Evolutionary conservation across 2,797 vertebrate genomes (phyloP).

Genomic region (Anguilla pacifica): DNA sequence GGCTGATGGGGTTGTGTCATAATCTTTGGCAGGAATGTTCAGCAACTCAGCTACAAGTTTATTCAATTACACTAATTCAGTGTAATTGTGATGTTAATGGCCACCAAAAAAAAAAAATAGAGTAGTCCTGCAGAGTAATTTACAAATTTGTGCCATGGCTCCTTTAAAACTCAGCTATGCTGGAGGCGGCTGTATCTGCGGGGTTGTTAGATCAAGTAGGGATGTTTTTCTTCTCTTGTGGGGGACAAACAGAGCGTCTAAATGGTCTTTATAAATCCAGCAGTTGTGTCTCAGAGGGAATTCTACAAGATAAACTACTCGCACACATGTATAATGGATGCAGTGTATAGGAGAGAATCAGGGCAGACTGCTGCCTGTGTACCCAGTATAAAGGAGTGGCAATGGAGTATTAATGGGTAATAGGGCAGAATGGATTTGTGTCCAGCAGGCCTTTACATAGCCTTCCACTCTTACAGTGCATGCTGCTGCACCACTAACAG

Average conservation of each 20-base stretch:
- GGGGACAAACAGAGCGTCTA: background rate
- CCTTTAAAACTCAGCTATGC: background rate
- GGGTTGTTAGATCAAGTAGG: conserved; percentile 9
- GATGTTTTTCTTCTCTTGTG: conserved; percentile 24
- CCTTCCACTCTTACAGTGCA: background rate
- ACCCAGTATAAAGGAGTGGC: background rate
- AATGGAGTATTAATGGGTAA: conserved; percentile 15
- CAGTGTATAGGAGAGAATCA: background rate
- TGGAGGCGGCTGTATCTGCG: background rate
- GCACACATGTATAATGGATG: conserved; percentile 20
- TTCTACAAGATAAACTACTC: conserved; percentile 24
- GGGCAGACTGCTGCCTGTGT: background rate
- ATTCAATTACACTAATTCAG: background rate
- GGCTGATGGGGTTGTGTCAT: background rate
- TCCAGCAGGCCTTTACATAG: conserved; percentile 23
- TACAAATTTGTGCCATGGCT: background rate
- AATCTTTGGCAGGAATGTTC: background rate
- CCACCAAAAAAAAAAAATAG: background rate
- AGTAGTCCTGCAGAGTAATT: background rate
- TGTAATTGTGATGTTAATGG: background rate
- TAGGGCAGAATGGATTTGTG: background rate
- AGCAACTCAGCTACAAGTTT: background rate
- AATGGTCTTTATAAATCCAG: conserved; percentile 14
- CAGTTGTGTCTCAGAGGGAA: conserved; percentile 18
- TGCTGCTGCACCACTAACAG: background rate